These are phyloP conservation scores for Phyto melanocephala DNA, from an alignment of 2,888 invertebrate species.

Conservation along the genomic window DNA sequence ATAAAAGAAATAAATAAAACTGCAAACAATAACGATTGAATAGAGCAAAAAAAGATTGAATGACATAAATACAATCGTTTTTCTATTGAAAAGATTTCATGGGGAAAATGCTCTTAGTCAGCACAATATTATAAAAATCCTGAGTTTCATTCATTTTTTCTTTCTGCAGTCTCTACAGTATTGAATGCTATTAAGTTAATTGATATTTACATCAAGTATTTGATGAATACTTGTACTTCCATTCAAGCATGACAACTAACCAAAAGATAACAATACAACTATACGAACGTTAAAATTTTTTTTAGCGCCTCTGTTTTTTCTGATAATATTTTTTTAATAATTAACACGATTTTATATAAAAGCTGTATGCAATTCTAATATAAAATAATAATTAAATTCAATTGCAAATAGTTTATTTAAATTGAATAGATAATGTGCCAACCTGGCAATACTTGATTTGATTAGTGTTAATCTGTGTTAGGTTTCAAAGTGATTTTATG, in stretches of 20 bases:
- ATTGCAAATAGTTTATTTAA: too few relatives aligned
- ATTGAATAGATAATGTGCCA: too few relatives aligned
- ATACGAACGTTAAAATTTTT: too few relatives aligned
- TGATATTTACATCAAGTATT: background rate
- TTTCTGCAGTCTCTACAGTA: background rate
- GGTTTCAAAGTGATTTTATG: too few relatives aligned
- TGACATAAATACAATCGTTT: background rate
- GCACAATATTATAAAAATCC: background rate
- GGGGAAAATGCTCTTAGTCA: background rate
- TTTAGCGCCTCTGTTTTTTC: too few relatives aligned
- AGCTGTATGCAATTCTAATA: too few relatives aligned
- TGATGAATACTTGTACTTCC: background rate
- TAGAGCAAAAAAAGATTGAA: conserved; percentile 8
- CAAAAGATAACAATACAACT: too few relatives aligned
- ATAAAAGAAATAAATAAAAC: conserved; percentile 20
- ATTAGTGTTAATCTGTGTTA: too few relatives aligned
- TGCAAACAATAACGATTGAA: conserved; percentile 13
- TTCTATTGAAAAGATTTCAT: conserved; percentile 1
- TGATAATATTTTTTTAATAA: too few relatives aligned
- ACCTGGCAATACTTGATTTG: too few relatives aligned
- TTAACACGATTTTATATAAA: too few relatives aligned
- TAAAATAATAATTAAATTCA: too few relatives aligned
- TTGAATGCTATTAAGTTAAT: conserved; percentile 27
- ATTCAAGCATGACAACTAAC: background rate
- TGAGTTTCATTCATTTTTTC: background rate